Evolutionary conservation across 2,888 invertebrate species (phyloP).

Genomic region (Pseudanteris insignis): DNA sequence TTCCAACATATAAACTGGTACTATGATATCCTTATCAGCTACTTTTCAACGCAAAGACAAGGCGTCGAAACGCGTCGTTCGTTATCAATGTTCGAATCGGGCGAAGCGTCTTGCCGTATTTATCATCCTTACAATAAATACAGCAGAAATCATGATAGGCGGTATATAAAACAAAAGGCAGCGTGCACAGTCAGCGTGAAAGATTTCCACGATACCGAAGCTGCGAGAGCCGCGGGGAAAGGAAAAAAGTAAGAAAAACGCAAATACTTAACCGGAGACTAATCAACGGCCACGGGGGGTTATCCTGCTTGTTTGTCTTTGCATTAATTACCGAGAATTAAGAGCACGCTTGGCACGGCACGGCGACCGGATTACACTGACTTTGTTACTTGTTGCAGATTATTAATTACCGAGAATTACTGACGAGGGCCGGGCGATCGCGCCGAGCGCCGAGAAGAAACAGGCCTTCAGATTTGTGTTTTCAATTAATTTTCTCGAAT

Average conservation of each 20-base stretch:
- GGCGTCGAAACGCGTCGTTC: slow-evolving; percentile 30
- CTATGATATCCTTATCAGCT: slow-evolving; percentile 13
- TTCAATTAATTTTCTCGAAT: slow-evolving; percentile 62
- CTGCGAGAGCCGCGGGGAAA: slow-evolving; percentile 33
- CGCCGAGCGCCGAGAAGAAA: slow-evolving; percentile 49
- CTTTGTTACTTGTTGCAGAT: slow-evolving; percentile 66
- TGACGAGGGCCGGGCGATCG: slow-evolving; percentile 44
- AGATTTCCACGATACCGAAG: slow-evolving; percentile 40
- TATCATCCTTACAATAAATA: slow-evolving; percentile 37
- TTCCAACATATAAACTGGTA: slow-evolving; percentile 4
- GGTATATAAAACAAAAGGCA: slow-evolving; percentile 33
- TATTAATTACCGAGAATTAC: slow-evolving; percentile 65
- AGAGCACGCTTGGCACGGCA: slow-evolving; percentile 59
- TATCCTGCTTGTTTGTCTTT: slow-evolving; percentile 65
- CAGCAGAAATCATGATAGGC: slow-evolving; percentile 24
- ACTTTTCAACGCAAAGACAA: slow-evolving; percentile 20
- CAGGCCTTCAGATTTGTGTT: slow-evolving; percentile 57
- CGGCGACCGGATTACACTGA: slow-evolving; percentile 61
- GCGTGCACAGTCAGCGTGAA: slow-evolving; percentile 45
- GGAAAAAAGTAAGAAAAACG: slow-evolving; percentile 28
- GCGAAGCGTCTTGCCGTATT: slow-evolving; percentile 16
- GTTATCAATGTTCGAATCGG: slow-evolving; percentile 34
- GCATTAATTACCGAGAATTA: slow-evolving; percentile 67
- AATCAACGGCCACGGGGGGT: slow-evolving; percentile 43
- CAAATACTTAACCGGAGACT: slow-evolving; percentile 42